Conservation (phyloP, 2,888 invertebrate species). For the Callinectes sapidus region DNA sequence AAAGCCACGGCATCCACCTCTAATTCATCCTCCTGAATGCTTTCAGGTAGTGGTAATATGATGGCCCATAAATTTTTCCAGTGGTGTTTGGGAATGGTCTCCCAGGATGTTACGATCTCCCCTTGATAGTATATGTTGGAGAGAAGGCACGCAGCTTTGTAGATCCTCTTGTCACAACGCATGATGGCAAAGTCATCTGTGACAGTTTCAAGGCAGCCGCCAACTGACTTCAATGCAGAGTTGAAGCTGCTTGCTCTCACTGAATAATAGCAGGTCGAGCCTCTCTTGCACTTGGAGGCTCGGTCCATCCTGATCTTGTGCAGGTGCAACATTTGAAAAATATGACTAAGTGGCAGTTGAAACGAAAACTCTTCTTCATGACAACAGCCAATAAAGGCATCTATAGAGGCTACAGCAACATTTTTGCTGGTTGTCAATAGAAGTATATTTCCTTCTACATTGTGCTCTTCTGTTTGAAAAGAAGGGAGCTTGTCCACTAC, state of each 20-base stretch:
- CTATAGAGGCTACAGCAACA: constrained; percentile 38
- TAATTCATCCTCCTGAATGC: background rate
- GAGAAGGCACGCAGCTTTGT: background rate
- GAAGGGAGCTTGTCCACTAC: constrained; percentile 42
- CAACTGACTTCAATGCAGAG: background rate
- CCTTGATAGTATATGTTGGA: constrained; percentile 36
- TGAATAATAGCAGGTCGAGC: constrained; percentile 1
- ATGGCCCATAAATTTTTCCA: constrained; percentile 16
- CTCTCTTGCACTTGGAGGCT: constrained; percentile 2
- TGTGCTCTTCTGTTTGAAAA: background rate
- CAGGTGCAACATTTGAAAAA: background rate
- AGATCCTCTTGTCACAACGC: constrained; percentile 5
- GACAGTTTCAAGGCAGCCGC: constrained; percentile 34
- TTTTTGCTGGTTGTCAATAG: constrained; percentile 35
- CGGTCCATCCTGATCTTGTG: constrained; percentile 17
- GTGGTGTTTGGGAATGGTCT: constrained; percentile 10
- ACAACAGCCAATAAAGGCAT: constrained; percentile 1
- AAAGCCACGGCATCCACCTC: constrained; percentile 28
- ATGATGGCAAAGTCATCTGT: constrained; percentile 39
- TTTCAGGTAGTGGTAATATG: constrained; percentile 3
- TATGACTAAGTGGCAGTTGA: background rate
- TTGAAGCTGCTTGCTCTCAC: background rate
- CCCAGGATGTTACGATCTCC: background rate
- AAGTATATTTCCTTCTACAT: constrained; percentile 32
- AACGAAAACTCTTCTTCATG: background rate